Evolutionary conservation across 1,140 invertebrate species (phyloP).

Genomic region (Phocides pigmalion): DNA sequence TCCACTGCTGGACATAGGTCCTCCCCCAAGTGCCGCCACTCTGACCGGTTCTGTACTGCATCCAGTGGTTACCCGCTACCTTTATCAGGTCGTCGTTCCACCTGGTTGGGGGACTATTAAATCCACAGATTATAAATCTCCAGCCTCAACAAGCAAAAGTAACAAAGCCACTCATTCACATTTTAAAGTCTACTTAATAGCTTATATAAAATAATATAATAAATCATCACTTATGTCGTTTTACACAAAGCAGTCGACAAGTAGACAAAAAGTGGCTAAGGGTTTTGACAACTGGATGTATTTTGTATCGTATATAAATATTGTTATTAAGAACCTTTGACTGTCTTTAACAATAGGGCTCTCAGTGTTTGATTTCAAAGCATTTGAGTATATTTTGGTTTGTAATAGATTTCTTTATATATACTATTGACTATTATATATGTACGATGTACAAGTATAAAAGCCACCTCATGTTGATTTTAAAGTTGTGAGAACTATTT

Average conservation of each 20-base stretch:
- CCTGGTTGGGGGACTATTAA: too few species aligned
- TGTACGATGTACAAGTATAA: too few species aligned
- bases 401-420: too few species aligned
- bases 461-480: too few species aligned
- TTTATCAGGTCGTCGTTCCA: too few species aligned
- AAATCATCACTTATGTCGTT: constrained; percentile 35
- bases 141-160: constrained; percentile 3
- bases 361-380: constrained; percentile 24
- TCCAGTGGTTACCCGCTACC: too few species aligned
- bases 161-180: constrained; percentile 16
- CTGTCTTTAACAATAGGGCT: constrained; percentile 21
- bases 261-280: constrained; percentile 19
- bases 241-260: constrained; percentile 23
- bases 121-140: constrained; percentile 12
- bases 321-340: constrained; percentile 16
- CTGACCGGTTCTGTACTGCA: too few species aligned
- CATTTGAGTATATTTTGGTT: too few species aligned
- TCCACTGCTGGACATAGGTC: too few species aligned
- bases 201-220: constrained; percentile 40
- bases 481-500: too few species aligned
- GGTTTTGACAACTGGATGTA: constrained; percentile 16
- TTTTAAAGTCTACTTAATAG: constrained; percentile 39
- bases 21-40: too few species aligned
- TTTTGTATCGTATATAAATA: constrained; percentile 22
- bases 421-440: too few species aligned